These are phyloP conservation scores for Drosophila stalkeri DNA, from an alignment of 2,888 invertebrate genomes.

Conservation along the genomic window DNA sequence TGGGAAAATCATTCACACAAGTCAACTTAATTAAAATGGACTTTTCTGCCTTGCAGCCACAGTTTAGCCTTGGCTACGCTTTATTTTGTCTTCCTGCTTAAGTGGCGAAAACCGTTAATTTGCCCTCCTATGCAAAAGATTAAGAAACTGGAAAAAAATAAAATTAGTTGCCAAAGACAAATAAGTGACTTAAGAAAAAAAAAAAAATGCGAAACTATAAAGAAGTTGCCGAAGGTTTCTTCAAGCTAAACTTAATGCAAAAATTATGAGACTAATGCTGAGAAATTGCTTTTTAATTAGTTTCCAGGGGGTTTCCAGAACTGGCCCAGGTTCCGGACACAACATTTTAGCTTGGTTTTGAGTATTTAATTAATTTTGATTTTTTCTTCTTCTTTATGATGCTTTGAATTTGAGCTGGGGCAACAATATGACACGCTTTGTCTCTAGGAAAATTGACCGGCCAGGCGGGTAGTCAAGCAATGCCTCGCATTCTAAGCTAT, in stretches of 20 bases:
- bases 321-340: neutral
- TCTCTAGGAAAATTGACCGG: slow-evolving; percentile 4
- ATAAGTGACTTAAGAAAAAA: neutral
- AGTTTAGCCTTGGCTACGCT: slow-evolving; percentile 12
- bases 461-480: neutral
- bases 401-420: slow-evolving; percentile 1
- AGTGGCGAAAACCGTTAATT: slow-evolving; percentile 58
- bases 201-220: slow-evolving; percentile 33
- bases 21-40: slow-evolving; percentile 67
- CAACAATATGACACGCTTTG: slow-evolving; percentile 7
- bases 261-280: slow-evolving; percentile 41
- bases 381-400: neutral
- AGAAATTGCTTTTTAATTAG: slow-evolving; percentile 73
- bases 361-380: slow-evolving; percentile 40
- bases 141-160: slow-evolving; percentile 8
- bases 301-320: slow-evolving; percentile 44
- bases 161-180: neutral
- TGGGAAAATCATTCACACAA: slow-evolving; percentile 46
- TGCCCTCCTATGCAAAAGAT: slow-evolving; percentile 22
- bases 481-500: slow-evolving; percentile 1
- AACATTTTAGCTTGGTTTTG: slow-evolving; percentile 4
- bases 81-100: slow-evolving; percentile 35
- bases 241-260: slow-evolving; percentile 12
- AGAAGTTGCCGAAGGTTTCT: slow-evolving; percentile 1
- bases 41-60: slow-evolving; percentile 29